Percentiles rank a stretch among this genome's conserved stretches.
phyloP scores from a whole-genome alignment of 2,888 invertebrate genomes.

The Phrixothrix hirtus region DNA sequence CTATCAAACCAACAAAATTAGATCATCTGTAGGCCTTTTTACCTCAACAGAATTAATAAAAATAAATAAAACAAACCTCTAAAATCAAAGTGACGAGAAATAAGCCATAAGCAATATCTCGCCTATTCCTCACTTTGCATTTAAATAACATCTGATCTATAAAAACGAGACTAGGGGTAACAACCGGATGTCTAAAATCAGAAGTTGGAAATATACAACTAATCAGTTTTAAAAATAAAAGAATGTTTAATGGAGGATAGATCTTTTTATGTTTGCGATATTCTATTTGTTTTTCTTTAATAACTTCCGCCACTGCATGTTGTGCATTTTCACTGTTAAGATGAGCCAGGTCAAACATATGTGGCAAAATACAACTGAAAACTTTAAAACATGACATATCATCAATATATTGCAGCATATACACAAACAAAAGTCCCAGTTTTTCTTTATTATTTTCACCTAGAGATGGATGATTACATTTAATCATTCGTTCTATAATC shows the following conservation, averaged over 20 bases:
- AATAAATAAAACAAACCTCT: constrained; percentile 69
- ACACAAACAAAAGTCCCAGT: constrained; percentile 73
- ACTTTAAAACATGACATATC: constrained; percentile 68
- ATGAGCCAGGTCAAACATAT: constrained; percentile 71
- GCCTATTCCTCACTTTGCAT: constrained; percentile 65
- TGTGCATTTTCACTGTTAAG: constrained; percentile 71
- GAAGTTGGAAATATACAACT: constrained; percentile 85
- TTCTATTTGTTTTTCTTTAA: constrained; percentile 72
- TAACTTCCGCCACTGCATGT: constrained; percentile 66
- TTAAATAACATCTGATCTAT: constrained; percentile 77
- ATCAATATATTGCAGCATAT: constrained; percentile 76
- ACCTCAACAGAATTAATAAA: too few species aligned
- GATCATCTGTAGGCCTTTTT: too few species aligned
- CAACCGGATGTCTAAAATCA: constrained; percentile 86
- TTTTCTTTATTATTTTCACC: constrained; percentile 77
- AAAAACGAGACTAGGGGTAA: constrained; percentile 82
- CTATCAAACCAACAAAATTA: too few species aligned
- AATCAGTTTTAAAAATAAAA: constrained; percentile 82
- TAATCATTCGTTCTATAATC: constrained; percentile 80
- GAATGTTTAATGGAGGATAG: constrained; percentile 69
- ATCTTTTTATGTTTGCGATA: constrained; percentile 64
- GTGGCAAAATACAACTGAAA: constrained; percentile 60
- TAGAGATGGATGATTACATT: constrained; percentile 84
- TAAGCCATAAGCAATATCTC: constrained; percentile 76
- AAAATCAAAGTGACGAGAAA: constrained; percentile 73